Evolutionary conservation across 92 coral and sea anemone species (phyloP), one percentile per base, ranked within the genome.

Genomic region (Hydrozoanthus gracilis): DNA sequence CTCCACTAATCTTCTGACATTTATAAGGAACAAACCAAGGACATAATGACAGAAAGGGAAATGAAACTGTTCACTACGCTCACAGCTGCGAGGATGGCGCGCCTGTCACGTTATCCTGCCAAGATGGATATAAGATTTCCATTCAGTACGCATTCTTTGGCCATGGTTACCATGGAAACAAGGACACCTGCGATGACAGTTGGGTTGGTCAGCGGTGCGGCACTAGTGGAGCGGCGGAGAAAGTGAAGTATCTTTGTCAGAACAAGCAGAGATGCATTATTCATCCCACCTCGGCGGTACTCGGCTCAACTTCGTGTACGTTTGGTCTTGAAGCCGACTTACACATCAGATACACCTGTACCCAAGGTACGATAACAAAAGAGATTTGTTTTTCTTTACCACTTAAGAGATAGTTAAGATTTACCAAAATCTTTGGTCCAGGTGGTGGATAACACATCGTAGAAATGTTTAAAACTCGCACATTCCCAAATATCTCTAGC

Each of bases 301-400:
- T 92, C 49, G 94, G 94, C 3, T 56, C 88, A 3, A 86, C 92
- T 4, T 86, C 90, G 27, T 92, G 94, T 48, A 86, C 87, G 44
- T 92, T 92, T 60, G 94, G 94, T 0, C 83, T 92, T 55, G 88
- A 92, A 10, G 60, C 92, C 17, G 92, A 92, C 60, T 78, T 92
- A 64, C 50, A 44, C 73, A 65, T 92, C 16, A 89, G 89, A 20
- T 92, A 92, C 55, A 86, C 62, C 13, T 92, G 94, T 65, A 83
- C 79, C 61, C 46, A 86, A 82, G 94, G 94, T 91, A 47, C 69
- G 9, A 8, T n/a, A 12, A 27, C 10, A 44, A 7, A 44, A 52
- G 15, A 35, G 20, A 67, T 17, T 7, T 67, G 44, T 44, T 67
- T 67, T 67, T 67, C 3, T 3, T 67, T 18, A 4, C 4, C 20